Evolutionary conservation across 2,888 invertebrate species (phyloP).

Genomic region (Caenorhabditis virilis): DNA sequence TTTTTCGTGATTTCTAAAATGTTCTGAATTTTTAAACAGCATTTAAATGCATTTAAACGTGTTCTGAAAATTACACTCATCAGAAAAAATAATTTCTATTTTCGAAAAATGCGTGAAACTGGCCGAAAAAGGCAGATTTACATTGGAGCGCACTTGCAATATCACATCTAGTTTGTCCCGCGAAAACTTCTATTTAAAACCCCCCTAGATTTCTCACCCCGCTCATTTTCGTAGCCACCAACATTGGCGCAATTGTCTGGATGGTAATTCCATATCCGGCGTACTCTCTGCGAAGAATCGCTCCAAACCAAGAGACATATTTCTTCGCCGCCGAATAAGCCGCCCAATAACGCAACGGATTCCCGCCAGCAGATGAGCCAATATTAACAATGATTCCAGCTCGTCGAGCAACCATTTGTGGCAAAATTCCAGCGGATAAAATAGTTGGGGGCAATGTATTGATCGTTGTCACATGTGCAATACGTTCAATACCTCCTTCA

Average conservation of each 20-base stretch:
- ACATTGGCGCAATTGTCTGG: slow-evolving; percentile 63
- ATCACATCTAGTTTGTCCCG: no score
- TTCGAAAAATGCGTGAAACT: no score
- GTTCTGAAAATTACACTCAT: no score
- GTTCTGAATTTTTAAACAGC: no score
- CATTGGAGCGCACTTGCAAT: no score
- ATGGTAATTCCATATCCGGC: slow-evolving; percentile 69
- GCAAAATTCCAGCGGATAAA: slow-evolving; percentile 85
- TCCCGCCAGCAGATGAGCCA: slow-evolving; percentile 81
- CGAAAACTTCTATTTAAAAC: no score
- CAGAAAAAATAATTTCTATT: no score
- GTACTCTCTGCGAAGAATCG: slow-evolving; percentile 70
- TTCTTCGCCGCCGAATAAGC: slow-evolving; percentile 84
- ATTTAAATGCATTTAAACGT: no score
- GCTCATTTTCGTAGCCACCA: slow-evolving; percentile 66
- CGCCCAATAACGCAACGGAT: slow-evolving; percentile 75
- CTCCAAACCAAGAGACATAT: slow-evolving; percentile 63
- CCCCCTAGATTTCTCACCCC: no score
- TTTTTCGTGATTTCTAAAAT: no score
- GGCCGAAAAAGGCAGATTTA: no score
- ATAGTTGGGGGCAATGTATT: slow-evolving; percentile 82
- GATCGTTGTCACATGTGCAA: slow-evolving; percentile 76
- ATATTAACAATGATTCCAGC: slow-evolving; percentile 88
- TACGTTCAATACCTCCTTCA: slow-evolving; percentile 57
- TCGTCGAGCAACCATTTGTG: slow-evolving; percentile 81